Base-by-base conservation (phyloP, 2,113 vertebrate species). In the Pterophyllum scalare region DNA sequence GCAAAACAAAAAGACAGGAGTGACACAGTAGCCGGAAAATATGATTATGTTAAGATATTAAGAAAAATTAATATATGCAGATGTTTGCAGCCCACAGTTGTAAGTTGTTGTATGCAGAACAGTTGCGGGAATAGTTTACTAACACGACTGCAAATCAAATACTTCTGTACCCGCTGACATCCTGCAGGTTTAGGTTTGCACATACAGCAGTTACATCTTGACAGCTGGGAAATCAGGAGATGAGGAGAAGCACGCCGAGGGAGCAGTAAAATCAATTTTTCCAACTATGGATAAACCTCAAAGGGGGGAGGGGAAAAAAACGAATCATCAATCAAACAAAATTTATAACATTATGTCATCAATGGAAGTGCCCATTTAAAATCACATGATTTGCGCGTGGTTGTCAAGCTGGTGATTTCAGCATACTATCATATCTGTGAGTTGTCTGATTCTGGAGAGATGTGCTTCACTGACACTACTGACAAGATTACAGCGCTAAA, bases 11-110 rank as follows among this genome's bases (percentile, higher is more conserved):
- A 49, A 52, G 0, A 2, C 3, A 52, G 43, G 31, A 31, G 0
- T 52, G 43, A 46, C 15, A 20, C 3, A 52, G 28, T 13, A 70
- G 65, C 20, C 0, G 0, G 0, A n/a, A 72, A 31, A 72, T 2
- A 31, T 72, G 24, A 52, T 17, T 31, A 52, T 49, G 19, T 70
- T 11, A 67, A 0, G 22, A 46, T 46, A 46, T 67, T 22, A 67
- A 67, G 65, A 49, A 70, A 52, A 52, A 49, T 0, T 49, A 2
- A 43, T 1, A 0, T 28, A 28, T 26, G 49, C 24, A 28, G 15
- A 13, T 52, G 24, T 70, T 49, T 70, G 0, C 15, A 49, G 17
- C 65, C 64, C 22, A 67, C 10, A 67, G 15, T 15, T 49, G 5
- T 28, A 20, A 28, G 43, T 9, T 52, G 15, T 31, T 31, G 43